Evolutionary conservation across 2,888 invertebrate genomes (phyloP).

Genomic region (Spodoptera picta): DNA sequence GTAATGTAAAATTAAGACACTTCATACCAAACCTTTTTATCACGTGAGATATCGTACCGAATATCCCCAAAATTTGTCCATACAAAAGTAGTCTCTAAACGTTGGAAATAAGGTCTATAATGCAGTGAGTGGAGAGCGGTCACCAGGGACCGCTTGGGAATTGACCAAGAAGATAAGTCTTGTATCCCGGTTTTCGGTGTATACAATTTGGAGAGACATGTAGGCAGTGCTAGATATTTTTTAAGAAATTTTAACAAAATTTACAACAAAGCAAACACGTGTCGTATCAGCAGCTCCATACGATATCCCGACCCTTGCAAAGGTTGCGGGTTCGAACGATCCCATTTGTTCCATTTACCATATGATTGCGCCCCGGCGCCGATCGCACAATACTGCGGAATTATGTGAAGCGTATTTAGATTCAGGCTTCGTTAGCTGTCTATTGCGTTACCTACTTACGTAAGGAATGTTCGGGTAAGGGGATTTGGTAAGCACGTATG

Average conservation of each 20-base stretch:
- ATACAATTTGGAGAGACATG: too few species aligned
- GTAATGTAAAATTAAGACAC: too few species aligned
- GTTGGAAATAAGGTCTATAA: too few species aligned
- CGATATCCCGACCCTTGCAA: constrained; percentile 41
- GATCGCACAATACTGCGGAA: constrained; percentile 64
- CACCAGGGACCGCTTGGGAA: too few species aligned
- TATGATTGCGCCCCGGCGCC: constrained; percentile 61
- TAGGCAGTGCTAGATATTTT: too few species aligned
- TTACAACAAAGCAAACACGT: background rate
- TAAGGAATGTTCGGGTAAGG: constrained; percentile 6
- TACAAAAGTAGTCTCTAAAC: too few species aligned
- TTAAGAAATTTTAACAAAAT: background rate
- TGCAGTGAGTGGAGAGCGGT: too few species aligned
- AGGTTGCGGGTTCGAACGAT: constrained; percentile 59
- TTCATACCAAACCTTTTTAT: too few species aligned
- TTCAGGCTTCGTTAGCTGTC: constrained; percentile 52
- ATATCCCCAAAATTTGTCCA: too few species aligned
- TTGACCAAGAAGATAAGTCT: too few species aligned
- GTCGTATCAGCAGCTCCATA: constrained; percentile 46
- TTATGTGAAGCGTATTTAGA: constrained; percentile 63
- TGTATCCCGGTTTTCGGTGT: too few species aligned
- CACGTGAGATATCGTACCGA: too few species aligned
- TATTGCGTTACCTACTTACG: constrained; percentile 43
- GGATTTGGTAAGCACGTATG: constrained; percentile 10
- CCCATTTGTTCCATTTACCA: constrained; percentile 68